Conservation (phyloP, 2,113 vertebrate genomes). For the Myodes glareolus region DNA sequence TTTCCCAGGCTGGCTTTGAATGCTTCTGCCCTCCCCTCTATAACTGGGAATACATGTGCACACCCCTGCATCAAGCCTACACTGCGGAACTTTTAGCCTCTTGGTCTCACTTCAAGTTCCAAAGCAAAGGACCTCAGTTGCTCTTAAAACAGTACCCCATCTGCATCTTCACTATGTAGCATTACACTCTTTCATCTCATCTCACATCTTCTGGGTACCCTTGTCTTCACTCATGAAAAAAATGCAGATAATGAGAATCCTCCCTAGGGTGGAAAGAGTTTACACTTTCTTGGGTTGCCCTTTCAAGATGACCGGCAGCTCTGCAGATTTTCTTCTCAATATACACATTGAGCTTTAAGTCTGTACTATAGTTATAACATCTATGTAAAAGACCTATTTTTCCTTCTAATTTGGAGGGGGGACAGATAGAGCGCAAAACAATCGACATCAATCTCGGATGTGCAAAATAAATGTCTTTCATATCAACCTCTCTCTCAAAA, state of each 20-base stretch:
- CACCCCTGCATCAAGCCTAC: no score
- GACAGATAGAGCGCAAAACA: not conserved
- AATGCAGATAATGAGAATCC: not conserved
- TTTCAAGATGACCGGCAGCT: not conserved
- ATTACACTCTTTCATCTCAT: not conserved
- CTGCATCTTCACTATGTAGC: not conserved
- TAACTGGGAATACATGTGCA: not conserved
- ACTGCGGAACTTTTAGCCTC: not conserved
- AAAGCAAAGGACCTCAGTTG: not conserved
- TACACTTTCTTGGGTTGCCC: not conserved
- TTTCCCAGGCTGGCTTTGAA: not conserved
- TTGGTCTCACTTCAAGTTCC: not conserved
- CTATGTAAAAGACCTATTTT: not conserved
- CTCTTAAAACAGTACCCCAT: not conserved
- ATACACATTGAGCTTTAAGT: not conserved
- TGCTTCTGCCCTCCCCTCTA: not conserved
- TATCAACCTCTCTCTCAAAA: not conserved
- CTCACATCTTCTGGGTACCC: not conserved
- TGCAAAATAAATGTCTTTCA: slow-evolving; percentile 37
- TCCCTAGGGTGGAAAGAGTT: not conserved
- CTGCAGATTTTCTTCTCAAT: not conserved
- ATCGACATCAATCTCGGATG: not conserved
- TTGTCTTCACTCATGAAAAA: slow-evolving; percentile 1
- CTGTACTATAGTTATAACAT: not conserved
- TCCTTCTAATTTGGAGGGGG: not conserved